Conservation (phyloP, 2,888 invertebrate species). For the Oscheius sp. region DNA sequence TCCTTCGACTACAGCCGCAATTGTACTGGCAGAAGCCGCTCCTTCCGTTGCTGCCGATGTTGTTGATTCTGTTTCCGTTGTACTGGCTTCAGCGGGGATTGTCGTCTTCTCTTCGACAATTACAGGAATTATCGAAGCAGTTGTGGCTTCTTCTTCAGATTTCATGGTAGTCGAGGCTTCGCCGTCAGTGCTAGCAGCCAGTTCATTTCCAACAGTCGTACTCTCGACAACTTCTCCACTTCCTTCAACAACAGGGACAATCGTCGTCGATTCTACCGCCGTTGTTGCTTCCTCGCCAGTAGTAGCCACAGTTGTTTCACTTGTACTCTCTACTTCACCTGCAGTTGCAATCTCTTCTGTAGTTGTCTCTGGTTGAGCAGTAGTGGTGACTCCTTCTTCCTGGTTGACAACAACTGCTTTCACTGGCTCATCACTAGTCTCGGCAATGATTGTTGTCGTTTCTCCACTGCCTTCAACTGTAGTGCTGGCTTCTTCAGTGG, state of each 20-base stretch:
- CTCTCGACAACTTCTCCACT: not conserved
- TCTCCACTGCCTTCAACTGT: slow-evolving; percentile 41
- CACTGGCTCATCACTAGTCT: slow-evolving; percentile 8
- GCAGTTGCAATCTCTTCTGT: slow-evolving; percentile 30
- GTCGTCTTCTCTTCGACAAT: slow-evolving; percentile 36
- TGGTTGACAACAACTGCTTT: slow-evolving; percentile 36
- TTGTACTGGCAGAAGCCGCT: not conserved
- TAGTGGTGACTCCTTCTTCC: slow-evolving; percentile 37
- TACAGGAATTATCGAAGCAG: slow-evolving; percentile 9
- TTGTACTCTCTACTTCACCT: not conserved
- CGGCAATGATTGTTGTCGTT: slow-evolving; percentile 26
- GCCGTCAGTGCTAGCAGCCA: not conserved
- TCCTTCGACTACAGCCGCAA: slow-evolving; percentile 1
- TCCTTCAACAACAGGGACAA: not conserved
- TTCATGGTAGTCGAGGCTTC: not conserved
- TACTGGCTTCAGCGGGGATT: slow-evolving; percentile 22
- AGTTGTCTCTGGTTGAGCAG: slow-evolving; percentile 19
- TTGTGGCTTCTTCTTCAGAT: not conserved
- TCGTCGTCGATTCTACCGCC: not conserved
- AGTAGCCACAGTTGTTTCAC: not conserved
- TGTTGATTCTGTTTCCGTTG: slow-evolving; percentile 36
- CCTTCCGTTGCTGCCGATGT: not conserved
- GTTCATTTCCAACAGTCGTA: slow-evolving; percentile 6
- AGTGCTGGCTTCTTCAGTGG: slow-evolving; percentile 28
- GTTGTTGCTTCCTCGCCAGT: not conserved